These are phyloP conservation scores for Mantis religiosa DNA, from an alignment of 2,888 invertebrate genomes.

Conservation along the genomic window DNA sequence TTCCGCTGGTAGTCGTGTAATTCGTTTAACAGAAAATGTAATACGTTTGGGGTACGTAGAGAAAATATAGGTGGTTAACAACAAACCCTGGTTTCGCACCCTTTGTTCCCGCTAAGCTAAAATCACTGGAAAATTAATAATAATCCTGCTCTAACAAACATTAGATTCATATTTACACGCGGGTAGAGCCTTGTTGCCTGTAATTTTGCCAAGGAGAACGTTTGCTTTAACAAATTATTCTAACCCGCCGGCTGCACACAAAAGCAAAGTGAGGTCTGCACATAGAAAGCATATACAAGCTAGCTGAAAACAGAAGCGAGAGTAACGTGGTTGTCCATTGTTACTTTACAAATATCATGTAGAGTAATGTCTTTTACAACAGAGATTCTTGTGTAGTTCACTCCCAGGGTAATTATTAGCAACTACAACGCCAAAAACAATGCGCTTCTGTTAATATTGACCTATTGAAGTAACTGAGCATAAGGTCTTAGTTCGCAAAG, in stretches of 20 bases:
- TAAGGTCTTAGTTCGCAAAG: no score
- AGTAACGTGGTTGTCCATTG: neutral
- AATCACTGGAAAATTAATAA: neutral
- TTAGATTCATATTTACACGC: neutral
- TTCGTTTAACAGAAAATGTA: neutral
- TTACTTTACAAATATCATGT: neutral
- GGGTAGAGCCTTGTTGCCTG: neutral
- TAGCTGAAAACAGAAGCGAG: neutral
- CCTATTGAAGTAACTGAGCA: no score
- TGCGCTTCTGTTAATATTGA: no score
- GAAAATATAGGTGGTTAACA: neutral
- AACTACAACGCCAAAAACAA: no score
- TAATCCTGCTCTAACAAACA: neutral
- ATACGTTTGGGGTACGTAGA: neutral
- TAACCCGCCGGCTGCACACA: neutral
- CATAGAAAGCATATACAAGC: neutral
- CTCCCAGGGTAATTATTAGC: no score
- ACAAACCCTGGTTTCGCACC: neutral
- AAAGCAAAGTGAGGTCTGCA: neutral
- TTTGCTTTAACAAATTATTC: neutral
- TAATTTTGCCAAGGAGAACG: neutral
- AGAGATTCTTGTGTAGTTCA: neutral
- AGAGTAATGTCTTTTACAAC: neutral
- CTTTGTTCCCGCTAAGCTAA: neutral
- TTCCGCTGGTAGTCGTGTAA: neutral